Conservation (phyloP, 2,113 vertebrate species). For the Stegastes partitus region DNA sequence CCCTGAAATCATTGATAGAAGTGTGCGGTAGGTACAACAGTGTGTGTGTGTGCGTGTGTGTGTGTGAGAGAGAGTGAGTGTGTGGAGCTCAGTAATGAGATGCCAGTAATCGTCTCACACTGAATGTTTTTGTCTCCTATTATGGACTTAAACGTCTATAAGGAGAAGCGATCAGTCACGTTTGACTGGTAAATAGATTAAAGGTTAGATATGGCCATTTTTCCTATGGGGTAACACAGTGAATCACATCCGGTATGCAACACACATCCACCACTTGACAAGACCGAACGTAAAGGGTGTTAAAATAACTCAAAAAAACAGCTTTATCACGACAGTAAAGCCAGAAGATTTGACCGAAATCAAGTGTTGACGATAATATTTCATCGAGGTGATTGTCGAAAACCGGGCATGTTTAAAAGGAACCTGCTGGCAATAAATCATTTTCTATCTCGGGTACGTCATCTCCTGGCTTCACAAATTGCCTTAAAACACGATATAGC, state of each 20-base stretch:
- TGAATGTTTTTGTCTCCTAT: background rate
- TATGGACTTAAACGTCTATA: background rate
- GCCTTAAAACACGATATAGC: slow-evolving; percentile 9
- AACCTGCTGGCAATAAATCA: slow-evolving; percentile 79
- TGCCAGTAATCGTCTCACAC: background rate
- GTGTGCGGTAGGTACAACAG: too few species aligned
- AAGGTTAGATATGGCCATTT: background rate
- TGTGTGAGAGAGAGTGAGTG: background rate
- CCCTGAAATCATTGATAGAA: background rate
- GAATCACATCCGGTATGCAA: slow-evolving; percentile 82
- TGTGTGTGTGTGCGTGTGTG: too few species aligned
- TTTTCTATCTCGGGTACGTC: slow-evolving; percentile 54
- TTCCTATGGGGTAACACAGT: slow-evolving; percentile 47
- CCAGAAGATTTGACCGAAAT: background rate
- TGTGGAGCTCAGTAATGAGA: background rate
- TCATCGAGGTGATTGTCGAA: background rate
- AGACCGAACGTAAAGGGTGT: slow-evolving; percentile 20
- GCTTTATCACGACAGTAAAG: accelerated
- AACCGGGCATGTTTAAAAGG: slow-evolving; percentile 57
- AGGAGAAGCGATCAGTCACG: background rate
- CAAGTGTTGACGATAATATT: background rate
- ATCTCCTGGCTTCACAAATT: slow-evolving; percentile 43
- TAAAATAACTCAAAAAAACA: background rate
- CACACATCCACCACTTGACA: slow-evolving; percentile 67
- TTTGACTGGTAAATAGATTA: background rate